Base-by-base conservation (phyloP, 2,797 vertebrate species). In the Dicrostonyx torquatus region DNA sequence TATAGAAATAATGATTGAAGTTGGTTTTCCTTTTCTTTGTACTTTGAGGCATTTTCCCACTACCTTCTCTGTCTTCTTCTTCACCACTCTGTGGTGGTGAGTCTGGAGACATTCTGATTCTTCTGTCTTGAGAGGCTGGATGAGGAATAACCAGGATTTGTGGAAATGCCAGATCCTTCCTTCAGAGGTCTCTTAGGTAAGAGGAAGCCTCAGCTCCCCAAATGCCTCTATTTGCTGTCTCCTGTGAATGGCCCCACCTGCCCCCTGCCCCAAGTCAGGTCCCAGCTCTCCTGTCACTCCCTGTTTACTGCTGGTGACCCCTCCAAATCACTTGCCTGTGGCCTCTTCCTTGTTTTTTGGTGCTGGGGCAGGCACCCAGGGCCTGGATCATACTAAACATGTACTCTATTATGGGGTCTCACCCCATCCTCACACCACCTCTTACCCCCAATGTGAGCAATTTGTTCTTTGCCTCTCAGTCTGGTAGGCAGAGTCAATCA, bases 1-100 rank as follows among this genome's bases (percentile, higher is more conserved):
- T 92, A 86, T 93, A 93, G 66, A 96, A 95, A 76, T 92, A 24
- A 53, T 7, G 9, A 11, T 76, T 79, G 45, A 40, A 80, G 53
- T 58, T 2, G 17, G 43, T 76, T 90, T 68, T 11, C 83, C 75
- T 88, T 15, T 73, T 11, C 83, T 79, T 88, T 9, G 26, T 50
- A 29, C 17, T 50, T 92, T 40, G 86, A 89, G 68, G 0, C 64
- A 62, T 95, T 88, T 96, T 45, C 85, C 48, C 31, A 50, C 53
- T 75, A 6, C 8, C 15, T 64, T 87, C 40, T 86, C 91, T 64
- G 31, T 93, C 93, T 29, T 58, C 43, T 43, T 43, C 55, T 58
- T 58, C 7, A 58, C 60, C 90, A 29, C 48, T 60, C 76, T 86
- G 17, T 43, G 73, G 8, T 76, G 48, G n/a, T 80, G 66, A 77